Evolutionary conservation across 64 coral and sea anemone species (phyloP), one percentile per base, ranked within the genome.

Genomic region (Orbicella faveolata): DNA sequence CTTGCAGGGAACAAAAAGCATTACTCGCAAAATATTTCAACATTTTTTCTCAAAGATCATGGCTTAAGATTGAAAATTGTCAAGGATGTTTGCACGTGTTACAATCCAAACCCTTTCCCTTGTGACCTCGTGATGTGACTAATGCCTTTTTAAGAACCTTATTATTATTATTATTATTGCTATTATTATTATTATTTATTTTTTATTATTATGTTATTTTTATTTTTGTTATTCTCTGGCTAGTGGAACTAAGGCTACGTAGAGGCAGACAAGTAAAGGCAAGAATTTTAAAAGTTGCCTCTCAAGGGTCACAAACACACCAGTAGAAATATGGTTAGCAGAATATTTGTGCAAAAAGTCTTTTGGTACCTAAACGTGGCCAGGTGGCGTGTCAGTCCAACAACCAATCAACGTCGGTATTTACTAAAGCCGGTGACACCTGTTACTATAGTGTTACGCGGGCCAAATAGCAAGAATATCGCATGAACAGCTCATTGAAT

Each of bases 401-500:
- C 65, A 73, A 23, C 82, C 39, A 85, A 73, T 85, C 37, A 73
- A 23, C 23, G 51, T 73, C 21, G 36, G 1, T 26, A 70, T 70
- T 70, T 70, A 25, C 67, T 72, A 26, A 10, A 73, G 9, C 23
- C 52, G 9, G n/a, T 72, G 10, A 85, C 55, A 59, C 82, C 41
- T 66, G 37, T 33, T 52, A 66, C 65, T 33, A 9, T 12, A 18
- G 36, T 85, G 63, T 69, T 30, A 72, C 37, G 65, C 39, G 64
- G 11, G 65, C 21, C 39, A 52, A 23, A 36, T 52, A 36, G 16
- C 44, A 14, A 68, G 63, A 20, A 25, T 70, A 70, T 85, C 82
- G 82, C 82, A 72, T 85, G 82, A 72, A 53, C 37, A 73, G 39
- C 82, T 85, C 37, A 25, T 19, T 21, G 82, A 44, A 15, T 67